Percentiles rank a stretch among this genome's conserved stretches.
phyloP scores from a whole-genome alignment of 2,888 invertebrate genomes.

The Cataglyphis cursor region DNA sequence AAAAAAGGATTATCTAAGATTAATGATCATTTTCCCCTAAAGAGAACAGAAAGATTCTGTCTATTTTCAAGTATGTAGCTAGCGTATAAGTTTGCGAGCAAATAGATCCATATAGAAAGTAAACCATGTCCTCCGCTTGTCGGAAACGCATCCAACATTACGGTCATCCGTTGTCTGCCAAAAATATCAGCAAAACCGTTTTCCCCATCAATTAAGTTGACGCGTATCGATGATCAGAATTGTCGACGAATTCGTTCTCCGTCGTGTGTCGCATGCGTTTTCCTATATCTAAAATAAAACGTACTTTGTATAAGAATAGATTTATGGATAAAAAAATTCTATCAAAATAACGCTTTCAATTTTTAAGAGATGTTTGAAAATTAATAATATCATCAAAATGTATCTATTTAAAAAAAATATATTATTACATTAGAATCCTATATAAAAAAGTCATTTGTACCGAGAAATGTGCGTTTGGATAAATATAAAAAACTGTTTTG shows the following conservation, averaged over 20 bases:
- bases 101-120: constrained; percentile 36
- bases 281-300: too few relatives aligned
- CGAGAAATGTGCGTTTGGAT: too few relatives aligned
- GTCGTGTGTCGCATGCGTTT: neutral
- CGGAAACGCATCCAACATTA: constrained; percentile 34
- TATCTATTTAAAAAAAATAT: neutral
- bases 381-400: neutral
- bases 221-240: constrained; percentile 32
- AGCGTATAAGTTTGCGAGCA: constrained; percentile 3
- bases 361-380: neutral
- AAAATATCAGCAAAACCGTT: constrained; percentile 43
- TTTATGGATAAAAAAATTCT: neutral
- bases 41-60: neutral
- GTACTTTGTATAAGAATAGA: neutral
- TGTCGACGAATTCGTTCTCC: neutral
- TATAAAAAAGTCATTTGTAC: neutral
- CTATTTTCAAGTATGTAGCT: constrained; percentile 8
- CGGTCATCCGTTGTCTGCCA: constrained; percentile 20
- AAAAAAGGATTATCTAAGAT: constrained; percentile 33
- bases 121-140: constrained; percentile 11
- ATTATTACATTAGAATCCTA: neutral
- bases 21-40: constrained; percentile 19
- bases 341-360: neutral
- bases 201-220: constrained; percentile 35
- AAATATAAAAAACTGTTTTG: too few relatives aligned